Conservation (phyloP, 2,888 invertebrate species). For the Aromia moschata region DNA sequence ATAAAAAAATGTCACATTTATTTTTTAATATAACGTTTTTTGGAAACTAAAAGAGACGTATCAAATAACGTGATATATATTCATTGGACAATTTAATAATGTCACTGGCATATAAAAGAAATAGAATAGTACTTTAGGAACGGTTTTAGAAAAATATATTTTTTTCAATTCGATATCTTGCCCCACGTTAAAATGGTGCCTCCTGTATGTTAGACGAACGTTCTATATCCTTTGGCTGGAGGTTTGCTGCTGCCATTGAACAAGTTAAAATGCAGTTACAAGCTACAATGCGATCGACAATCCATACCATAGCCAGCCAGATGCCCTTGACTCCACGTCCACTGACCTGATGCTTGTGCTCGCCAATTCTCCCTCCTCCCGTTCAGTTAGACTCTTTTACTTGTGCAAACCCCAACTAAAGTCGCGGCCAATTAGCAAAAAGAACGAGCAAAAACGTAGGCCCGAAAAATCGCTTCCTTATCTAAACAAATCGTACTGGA, state of each 20-base stretch:
- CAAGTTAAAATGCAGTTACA: slow-evolving; percentile 49
- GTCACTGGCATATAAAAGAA: too few relatives aligned
- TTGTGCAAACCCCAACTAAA: slow-evolving; percentile 40
- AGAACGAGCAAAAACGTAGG: slow-evolving; percentile 8
- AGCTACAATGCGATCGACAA: slow-evolving; percentile 55
- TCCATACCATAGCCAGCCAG: slow-evolving; percentile 54
- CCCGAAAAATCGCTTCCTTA: slow-evolving; percentile 20
- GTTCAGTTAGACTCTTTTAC: slow-evolving; percentile 40
- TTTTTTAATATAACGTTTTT: too few relatives aligned
- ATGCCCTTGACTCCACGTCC: slow-evolving; percentile 63
- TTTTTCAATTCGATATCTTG: too few relatives aligned
- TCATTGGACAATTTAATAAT: too few relatives aligned
- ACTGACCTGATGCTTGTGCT: slow-evolving; percentile 59
- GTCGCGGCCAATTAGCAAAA: slow-evolving; percentile 27
- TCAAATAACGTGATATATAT: too few relatives aligned
- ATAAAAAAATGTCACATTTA: too few relatives aligned
- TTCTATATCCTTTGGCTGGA: slow-evolving; percentile 33
- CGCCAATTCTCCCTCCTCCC: slow-evolving; percentile 50
- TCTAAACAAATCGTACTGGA: slow-evolving; percentile 11
- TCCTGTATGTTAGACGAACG: slow-evolving; percentile 25
- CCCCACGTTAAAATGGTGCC: slow-evolving; percentile 13
- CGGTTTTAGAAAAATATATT: too few relatives aligned
- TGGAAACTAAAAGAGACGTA: too few relatives aligned
- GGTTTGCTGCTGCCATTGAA: slow-evolving; percentile 39
- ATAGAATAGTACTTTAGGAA: too few relatives aligned